Conservation (phyloP, 1,140 invertebrate genomes). For the Hesperophylax magnus region DNA sequence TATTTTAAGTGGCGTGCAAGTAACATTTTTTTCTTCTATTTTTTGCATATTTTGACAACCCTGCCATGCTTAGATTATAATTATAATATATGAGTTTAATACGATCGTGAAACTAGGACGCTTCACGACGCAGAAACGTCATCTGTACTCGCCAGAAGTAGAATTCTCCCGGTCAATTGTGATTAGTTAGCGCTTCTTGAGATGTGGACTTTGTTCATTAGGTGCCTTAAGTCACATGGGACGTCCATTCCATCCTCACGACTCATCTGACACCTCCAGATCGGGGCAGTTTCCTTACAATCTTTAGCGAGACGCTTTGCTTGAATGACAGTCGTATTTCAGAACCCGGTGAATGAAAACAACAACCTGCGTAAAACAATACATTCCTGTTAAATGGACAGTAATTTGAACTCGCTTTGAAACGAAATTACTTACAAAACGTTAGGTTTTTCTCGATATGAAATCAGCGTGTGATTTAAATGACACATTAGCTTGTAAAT, state of each 20-base stretch:
- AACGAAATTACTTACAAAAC: too few species aligned
- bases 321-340: background rate
- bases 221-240: background rate
- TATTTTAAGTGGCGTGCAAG: too few species aligned
- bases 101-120: background rate
- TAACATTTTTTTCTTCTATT: too few species aligned
- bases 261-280: background rate
- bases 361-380: background rate
- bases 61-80: too few species aligned
- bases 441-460: background rate
- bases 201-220: constrained; percentile 15
- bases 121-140: background rate
- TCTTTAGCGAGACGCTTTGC: background rate
- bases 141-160: background rate
- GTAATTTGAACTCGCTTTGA: too few species aligned
- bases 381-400: background rate
- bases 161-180: background rate
- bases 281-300: background rate
- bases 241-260: background rate
- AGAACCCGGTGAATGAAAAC: background rate
- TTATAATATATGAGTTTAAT: background rate
- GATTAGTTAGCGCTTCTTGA: constrained; percentile 18
- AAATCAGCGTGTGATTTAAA: background rate
- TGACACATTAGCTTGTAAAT: background rate
- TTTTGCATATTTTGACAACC: too few species aligned